phyloP scores from a whole-genome alignment of 2,888 invertebrate genomes.

The Adelphocoris suturalis region DNA sequence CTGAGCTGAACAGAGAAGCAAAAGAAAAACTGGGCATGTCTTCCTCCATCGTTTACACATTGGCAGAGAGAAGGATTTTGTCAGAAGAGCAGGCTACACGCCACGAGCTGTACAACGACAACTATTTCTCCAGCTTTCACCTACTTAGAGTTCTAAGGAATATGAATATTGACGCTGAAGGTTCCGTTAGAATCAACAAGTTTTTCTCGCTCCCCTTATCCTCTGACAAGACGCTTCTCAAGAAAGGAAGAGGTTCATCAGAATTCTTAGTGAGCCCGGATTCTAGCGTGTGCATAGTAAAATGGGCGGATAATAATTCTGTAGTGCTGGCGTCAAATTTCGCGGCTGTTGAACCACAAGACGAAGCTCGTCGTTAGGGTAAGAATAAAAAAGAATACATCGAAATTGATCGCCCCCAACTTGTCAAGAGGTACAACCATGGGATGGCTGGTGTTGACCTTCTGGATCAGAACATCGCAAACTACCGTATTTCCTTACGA shows the following conservation, averaged over 20 bases:
- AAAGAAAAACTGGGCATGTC: neutral
- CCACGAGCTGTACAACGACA: conserved; percentile 7
- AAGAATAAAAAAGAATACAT: conserved; percentile 56
- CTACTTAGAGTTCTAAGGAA: neutral
- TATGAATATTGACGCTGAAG: conserved; percentile 31
- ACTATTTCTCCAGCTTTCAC: conserved; percentile 55
- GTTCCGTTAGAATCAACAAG: conserved; percentile 51
- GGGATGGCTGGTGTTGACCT: conserved; percentile 71
- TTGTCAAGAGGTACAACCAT: conserved; percentile 69
- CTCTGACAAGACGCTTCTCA: conserved; percentile 50
- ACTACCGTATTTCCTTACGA: conserved; percentile 61
- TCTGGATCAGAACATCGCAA: conserved; percentile 67
- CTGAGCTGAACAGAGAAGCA: conserved; percentile 48
- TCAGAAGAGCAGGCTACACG: neutral
- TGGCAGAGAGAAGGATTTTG: conserved; percentile 33
- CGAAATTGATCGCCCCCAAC: conserved; percentile 64
- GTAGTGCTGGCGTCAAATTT: conserved; percentile 73
- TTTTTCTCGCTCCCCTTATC: conserved; percentile 57
- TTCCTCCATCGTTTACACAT: neutral
- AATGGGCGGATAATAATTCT: conserved; percentile 71
- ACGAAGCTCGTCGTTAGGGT: conserved; percentile 72
- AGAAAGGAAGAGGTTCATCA: conserved; percentile 65
- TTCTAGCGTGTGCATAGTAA: conserved; percentile 52
- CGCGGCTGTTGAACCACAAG: conserved; percentile 65
- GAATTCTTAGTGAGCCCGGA: conserved; percentile 62